These are phyloP conservation scores for Cyprinodon brontotheroides DNA, from an alignment of 2,113 vertebrate species.

Conservation along the genomic window DNA sequence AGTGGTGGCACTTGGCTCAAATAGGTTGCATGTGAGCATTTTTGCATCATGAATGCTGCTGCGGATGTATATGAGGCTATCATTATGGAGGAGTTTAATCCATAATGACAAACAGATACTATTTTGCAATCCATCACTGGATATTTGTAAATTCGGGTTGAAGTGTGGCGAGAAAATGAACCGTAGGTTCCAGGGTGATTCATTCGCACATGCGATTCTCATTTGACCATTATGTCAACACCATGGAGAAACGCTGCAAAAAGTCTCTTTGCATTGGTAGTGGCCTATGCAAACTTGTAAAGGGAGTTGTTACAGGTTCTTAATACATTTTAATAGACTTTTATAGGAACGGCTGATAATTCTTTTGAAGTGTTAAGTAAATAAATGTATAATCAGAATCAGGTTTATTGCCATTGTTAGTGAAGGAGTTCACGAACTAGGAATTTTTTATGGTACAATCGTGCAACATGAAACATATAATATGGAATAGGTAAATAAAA, in stretches of 20 bases:
- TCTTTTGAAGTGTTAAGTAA: slow-evolving; percentile 1
- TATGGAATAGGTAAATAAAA: too few relatives aligned
- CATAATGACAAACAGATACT: slow-evolving; percentile 12
- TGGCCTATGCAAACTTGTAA: not conserved
- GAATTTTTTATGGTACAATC: too few relatives aligned
- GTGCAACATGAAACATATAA: too few relatives aligned
- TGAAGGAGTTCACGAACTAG: too few relatives aligned
- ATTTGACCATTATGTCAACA: slow-evolving; percentile 1
- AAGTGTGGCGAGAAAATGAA: slow-evolving; percentile 18
- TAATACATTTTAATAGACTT: not conserved
- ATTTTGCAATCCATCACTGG: slow-evolving; percentile 8
- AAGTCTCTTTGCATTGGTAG: not conserved
- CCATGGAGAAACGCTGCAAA: not conserved
- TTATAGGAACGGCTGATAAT: not conserved
- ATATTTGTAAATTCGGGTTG: slow-evolving; percentile 10
- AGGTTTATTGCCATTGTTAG: not conserved
- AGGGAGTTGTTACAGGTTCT: not conserved
- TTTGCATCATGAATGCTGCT: slow-evolving; percentile 6
- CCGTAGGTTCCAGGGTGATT: slow-evolving; percentile 2
- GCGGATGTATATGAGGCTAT: slow-evolving; percentile 6
- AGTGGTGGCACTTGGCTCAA: slow-evolving; percentile 17
- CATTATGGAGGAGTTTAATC: slow-evolving; percentile 19
- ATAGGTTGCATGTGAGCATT: slow-evolving; percentile 19
- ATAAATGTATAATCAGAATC: not conserved
- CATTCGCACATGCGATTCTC: slow-evolving; percentile 1